Evolutionary conservation across 2,113 vertebrate species (phyloP).

Genomic region (Neolamprologus devosi): DNA sequence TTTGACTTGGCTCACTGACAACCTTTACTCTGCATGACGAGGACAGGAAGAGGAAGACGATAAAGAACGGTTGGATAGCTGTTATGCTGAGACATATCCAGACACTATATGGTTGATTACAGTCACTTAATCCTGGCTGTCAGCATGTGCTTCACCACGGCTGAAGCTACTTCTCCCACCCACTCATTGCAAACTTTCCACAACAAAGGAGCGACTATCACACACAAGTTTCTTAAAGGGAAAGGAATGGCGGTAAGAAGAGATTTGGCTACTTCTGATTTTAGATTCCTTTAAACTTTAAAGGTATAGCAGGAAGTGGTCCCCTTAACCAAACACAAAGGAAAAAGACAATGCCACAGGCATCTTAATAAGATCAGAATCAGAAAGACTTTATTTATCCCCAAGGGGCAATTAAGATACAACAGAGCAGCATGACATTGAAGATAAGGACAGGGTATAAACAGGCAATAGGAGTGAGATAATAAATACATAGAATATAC

Average conservation of each 20-base stretch:
- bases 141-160: neutral
- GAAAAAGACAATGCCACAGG: neutral
- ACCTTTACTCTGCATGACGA: neutral
- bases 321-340: neutral
- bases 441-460: neutral
- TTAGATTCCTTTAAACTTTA: neutral
- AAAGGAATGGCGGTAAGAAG: neutral
- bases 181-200: neutral
- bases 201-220: neutral
- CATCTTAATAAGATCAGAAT: neutral
- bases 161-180: neutral
- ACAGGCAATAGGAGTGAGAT: neutral
- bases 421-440: neutral
- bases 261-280: neutral
- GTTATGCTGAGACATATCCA: neutral
- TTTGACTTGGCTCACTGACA: neutral
- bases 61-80: neutral
- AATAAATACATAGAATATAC: neutral
- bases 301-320: neutral
- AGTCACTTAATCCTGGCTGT: neutral
- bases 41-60: neutral
- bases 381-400: neutral
- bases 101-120: neutral
- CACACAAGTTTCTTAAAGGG: neutral
- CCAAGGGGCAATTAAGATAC: neutral